Evolutionary conservation across 1,140 invertebrate genomes (phyloP).

Genomic region (Lutraria rhynchaena): DNA sequence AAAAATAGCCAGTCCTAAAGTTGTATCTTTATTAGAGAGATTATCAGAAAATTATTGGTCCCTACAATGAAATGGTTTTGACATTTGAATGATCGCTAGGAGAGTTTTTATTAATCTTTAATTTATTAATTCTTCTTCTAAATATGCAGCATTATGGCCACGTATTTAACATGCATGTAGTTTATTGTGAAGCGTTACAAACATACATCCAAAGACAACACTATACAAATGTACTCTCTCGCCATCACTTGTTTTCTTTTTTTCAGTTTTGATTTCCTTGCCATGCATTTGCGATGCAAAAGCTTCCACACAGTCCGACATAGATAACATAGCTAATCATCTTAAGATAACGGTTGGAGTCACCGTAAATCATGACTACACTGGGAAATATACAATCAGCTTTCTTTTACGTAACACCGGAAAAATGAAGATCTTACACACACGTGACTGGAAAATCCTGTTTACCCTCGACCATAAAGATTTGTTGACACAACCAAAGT

Average conservation of each 20-base stretch:
- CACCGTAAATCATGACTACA: neutral
- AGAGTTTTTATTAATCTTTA: no score
- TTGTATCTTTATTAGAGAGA: no score
- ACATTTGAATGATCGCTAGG: no score
- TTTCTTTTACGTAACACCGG: conserved; percentile 5
- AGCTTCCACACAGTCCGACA: conserved; percentile 8
- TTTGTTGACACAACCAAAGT: neutral
- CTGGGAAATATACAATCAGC: neutral
- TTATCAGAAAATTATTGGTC: no score
- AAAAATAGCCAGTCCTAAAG: no score
- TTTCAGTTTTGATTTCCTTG: neutral
- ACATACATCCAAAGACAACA: no score
- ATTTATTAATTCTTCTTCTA: no score
- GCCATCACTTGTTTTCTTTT: neutral
- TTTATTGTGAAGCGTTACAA: no score
- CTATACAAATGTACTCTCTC: no score
- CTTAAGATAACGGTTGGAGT: conserved; percentile 4
- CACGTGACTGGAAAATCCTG: conserved; percentile 29
- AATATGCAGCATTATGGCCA: no score
- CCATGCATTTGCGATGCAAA: neutral
- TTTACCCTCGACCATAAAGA: conserved; percentile 14
- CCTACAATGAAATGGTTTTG: no score
- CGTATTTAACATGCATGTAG: no score
- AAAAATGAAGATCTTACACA: neutral
- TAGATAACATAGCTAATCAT: conserved; percentile 20